A percentile compares a stretch with the other conserved stretches of the same genome.
Evolutionary conservation across 1,140 invertebrate species (phyloP).

Genomic region (Magallana ariakensis): DNA sequence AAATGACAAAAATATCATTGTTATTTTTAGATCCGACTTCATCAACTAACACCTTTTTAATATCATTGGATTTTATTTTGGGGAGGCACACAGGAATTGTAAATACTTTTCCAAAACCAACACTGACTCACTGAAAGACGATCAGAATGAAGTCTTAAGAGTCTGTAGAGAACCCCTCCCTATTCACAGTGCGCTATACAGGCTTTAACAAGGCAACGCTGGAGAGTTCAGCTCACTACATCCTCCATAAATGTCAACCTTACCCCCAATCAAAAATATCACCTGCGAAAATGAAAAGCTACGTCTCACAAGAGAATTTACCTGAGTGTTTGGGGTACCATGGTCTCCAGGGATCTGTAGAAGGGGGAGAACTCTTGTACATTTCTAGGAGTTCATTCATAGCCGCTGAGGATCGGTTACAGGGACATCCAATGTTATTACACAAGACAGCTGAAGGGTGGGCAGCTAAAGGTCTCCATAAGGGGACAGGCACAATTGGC

Average conservation of each 20-base stretch:
- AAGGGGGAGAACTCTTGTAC: conserved; percentile 17
- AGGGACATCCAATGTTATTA: conserved; percentile 48
- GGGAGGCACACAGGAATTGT: no score
- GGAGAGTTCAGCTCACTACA: background rate
- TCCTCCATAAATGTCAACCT: background rate
- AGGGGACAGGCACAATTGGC: conserved; percentile 47
- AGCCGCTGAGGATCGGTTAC: conserved; percentile 36
- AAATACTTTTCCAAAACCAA: background rate
- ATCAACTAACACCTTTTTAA: no score
- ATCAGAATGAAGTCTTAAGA: background rate
- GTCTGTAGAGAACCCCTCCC: background rate
- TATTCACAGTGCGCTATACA: background rate
- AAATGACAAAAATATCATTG: no score
- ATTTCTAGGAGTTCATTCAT: conserved; percentile 34
- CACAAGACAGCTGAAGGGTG: conserved; percentile 45
- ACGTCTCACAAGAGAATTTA: conserved; percentile 22
- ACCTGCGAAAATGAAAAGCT: background rate
- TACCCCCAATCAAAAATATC: background rate
- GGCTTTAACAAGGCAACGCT: conserved; percentile 10
- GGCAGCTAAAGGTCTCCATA: conserved; percentile 52
- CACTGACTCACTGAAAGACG: background rate
- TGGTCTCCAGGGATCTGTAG: conserved; percentile 41
- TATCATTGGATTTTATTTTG: no score
- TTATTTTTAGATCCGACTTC: no score
- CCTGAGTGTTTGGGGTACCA: conserved; percentile 56